phyloP scores from a whole-genome alignment of 2,888 invertebrate genomes.

The Lagria hirta region DNA sequence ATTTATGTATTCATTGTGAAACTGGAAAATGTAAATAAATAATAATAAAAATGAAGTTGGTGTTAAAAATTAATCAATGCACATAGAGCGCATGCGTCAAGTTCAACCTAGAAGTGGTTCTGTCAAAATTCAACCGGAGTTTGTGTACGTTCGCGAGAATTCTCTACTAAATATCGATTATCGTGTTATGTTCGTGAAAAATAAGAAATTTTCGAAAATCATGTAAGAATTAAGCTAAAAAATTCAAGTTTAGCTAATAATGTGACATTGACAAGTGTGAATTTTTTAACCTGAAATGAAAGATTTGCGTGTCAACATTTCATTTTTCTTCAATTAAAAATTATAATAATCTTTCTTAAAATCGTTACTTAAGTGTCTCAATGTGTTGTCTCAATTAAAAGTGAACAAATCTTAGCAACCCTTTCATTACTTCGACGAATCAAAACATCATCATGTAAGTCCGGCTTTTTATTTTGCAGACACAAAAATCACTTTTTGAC shows the following conservation, averaged over 20 bases:
- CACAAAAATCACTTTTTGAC: too few relatives aligned
- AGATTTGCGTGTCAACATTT: conserved; percentile 19
- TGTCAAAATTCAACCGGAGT: conserved; percentile 40
- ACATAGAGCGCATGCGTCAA: conserved; percentile 30
- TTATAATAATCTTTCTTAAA: not conserved
- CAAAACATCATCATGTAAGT: conserved; percentile 30
- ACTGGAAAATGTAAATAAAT: too few relatives aligned
- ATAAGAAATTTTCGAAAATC: conserved; percentile 19
- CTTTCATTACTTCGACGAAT: conserved; percentile 7
- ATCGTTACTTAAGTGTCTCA: conserved; percentile 12
- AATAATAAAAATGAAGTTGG: not conserved
- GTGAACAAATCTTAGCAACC: conserved; percentile 5
- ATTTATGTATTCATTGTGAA: too few relatives aligned
- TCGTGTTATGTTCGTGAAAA: conserved; percentile 34
- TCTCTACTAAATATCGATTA: conserved; percentile 37
- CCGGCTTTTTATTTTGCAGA: conserved; percentile 19
- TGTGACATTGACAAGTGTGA: conserved; percentile 12
- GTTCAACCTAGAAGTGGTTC: conserved; percentile 29
- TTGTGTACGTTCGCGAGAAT: conserved; percentile 38
- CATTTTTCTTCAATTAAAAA: conserved; percentile 9
- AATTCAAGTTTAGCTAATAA: conserved; percentile 4
- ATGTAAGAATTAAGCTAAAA: conserved; percentile 23
- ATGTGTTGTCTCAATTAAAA: conserved; percentile 12
- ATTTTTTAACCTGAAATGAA: conserved; percentile 33
- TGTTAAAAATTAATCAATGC: conserved; percentile 35